Conservation (phyloP, 2,888 invertebrate species). For the Tiliacea citrago region DNA sequence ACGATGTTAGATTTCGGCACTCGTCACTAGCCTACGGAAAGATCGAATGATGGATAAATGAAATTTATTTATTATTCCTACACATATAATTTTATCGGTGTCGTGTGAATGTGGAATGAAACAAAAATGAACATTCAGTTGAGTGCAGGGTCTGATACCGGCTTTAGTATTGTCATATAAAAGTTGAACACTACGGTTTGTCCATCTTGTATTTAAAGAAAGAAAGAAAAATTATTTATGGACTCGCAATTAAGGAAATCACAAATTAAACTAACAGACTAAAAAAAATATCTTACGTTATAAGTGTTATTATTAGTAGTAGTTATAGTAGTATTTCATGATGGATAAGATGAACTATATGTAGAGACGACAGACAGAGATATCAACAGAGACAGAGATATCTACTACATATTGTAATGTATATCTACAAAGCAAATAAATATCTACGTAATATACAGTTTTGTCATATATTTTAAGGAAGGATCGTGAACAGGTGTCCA, state of each 20-base stretch:
- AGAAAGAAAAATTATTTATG: no score
- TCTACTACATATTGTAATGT: background rate
- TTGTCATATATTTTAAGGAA: slow-evolving; percentile 34
- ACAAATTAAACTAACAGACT: no score
- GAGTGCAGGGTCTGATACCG: background rate
- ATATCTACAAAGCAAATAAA: background rate
- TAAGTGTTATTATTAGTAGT: no score
- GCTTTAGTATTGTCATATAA: background rate
- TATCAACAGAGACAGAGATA: no score
- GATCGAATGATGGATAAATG: no score
- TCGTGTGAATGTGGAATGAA: background rate
- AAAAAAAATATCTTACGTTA: no score
- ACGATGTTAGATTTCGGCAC: no score
- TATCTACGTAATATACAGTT: background rate
- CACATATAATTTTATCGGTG: background rate
- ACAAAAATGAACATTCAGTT: background rate
- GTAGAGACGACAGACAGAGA: background rate
- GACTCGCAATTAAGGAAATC: no score
- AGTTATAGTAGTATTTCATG: background rate
- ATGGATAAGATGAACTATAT: background rate
- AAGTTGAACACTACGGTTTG: background rate
- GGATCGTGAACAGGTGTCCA: slow-evolving; percentile 76
- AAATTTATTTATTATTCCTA: no score
- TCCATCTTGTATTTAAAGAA: background rate
- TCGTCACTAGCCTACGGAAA: no score